These are phyloP conservation scores for Sinohyriopsis cumingii DNA, from an alignment of 2,888 invertebrate species.

Conservation along the genomic window DNA sequence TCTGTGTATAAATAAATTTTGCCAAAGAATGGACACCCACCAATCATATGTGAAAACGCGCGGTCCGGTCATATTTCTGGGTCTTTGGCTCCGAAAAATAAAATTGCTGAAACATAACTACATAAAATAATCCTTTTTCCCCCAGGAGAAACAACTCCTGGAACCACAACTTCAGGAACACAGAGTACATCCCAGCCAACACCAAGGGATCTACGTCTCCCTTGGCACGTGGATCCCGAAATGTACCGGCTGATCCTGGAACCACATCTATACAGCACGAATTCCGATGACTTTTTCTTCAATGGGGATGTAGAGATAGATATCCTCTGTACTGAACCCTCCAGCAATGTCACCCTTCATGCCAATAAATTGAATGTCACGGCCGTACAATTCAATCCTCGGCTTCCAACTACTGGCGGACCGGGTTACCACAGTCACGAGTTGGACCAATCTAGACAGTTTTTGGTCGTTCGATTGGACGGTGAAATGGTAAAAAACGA, in stretches of 20 bases:
- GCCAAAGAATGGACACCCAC: too few species aligned
- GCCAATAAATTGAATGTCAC: constrained; percentile 51
- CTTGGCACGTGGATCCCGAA: constrained; percentile 49
- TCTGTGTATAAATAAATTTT: too few species aligned
- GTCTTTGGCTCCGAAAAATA: too few species aligned
- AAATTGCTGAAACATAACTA: too few species aligned
- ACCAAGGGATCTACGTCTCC: constrained; percentile 53
- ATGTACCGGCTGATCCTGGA: constrained; percentile 59
- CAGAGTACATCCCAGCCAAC: constrained; percentile 19
- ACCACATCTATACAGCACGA: constrained; percentile 56
- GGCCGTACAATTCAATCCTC: constrained; percentile 7
- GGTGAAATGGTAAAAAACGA: constrained; percentile 77
- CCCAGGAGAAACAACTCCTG: constrained; percentile 5
- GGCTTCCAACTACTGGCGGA: too few species aligned
- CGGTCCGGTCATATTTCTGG: too few species aligned
- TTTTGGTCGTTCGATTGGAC: constrained; percentile 76
- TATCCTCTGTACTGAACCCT: constrained; percentile 37
- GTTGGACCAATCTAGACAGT: constrained; percentile 57
- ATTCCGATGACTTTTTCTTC: constrained; percentile 53
- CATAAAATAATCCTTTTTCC: background rate
- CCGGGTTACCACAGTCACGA: constrained; percentile 8
- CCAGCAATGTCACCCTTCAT: constrained; percentile 51
- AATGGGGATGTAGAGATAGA: constrained; percentile 48
- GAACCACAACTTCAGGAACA: constrained; percentile 1
- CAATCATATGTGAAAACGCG: too few species aligned